Base-by-base conservation (phyloP, 2,888 invertebrate genomes). In the Antitype chi region DNA sequence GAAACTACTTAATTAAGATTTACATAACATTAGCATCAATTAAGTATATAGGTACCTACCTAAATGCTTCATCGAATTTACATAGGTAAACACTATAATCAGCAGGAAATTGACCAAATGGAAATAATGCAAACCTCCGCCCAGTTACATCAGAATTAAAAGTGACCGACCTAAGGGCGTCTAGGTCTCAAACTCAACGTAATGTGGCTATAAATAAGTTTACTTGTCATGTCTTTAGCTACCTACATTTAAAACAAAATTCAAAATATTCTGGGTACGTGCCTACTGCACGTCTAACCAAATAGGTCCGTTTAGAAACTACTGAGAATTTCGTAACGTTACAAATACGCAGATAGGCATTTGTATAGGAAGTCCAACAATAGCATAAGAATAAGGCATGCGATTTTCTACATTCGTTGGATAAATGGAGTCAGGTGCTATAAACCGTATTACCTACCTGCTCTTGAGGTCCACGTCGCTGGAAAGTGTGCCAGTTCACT, bases 401-500 rank as follows among this genome's bases (percentile, higher is more conserved):
- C 72, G 81, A 83, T 87, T 89, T 85, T 85, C 85, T 89, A 71
- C 82, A 89, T 90, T 86, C 66, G 70, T 84, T 89, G 85, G 78
- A 86, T 90, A 89, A 86, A 87, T 83, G 80, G 77, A 90, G 87
- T 89, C 87, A 85, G 87, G 90, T 91, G 89, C 88, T 87, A 87
- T 82, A 77, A 60, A 55, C 78, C 63, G 80, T 55, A 77, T 47
- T 67, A 82, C 85, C 85, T 74, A 78, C 68, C 85, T 74, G 78
- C 60, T 72, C 78, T 79, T 89, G 87, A 88, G 93, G 93, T 89
- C 92, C 87, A 89, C 88, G 90, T 85, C 90, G 90, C 90, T 93
- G 88, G 93, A 95, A 94, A 94, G 93, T 94, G 91, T 91, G 92
- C 90, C 91, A 88, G 85, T 89, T 88, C 80, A 89, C 89, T 90